phyloP scores from a whole-genome alignment of 2,113 vertebrate genomes.

The Puffinus mauretanicus region DNA sequence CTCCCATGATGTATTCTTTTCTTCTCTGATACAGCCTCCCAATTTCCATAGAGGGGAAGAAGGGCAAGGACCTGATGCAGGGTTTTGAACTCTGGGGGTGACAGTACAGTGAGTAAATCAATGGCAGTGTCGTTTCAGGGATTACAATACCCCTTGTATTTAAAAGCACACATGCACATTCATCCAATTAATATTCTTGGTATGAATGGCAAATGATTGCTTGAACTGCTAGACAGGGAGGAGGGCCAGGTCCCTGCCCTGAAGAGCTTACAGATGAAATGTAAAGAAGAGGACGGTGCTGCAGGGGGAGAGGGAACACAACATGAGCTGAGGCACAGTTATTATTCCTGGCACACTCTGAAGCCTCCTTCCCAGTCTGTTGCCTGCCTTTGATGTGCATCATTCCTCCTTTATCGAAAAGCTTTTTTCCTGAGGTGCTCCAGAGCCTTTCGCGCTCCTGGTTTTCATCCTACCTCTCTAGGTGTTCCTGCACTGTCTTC shows the following conservation, averaged over 20 bases:
- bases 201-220: background rate
- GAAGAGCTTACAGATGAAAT: slow-evolving; percentile 11
- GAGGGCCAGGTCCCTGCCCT: background rate
- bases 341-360: slow-evolving; percentile 40
- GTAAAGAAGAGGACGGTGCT: background rate
- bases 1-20: background rate
- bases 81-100: background rate
- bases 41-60: background rate
- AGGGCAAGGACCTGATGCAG: background rate
- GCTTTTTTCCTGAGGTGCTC: background rate
- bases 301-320: background rate
- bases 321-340: background rate
- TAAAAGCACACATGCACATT: background rate
- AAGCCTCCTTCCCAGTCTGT: slow-evolving; percentile 33
- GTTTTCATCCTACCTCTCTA: slow-evolving; percentile 3
- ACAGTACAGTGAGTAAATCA: background rate
- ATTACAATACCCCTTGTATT: background rate
- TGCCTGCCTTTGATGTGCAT: slow-evolving; percentile 40
- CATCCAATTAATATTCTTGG: background rate
- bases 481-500: background rate
- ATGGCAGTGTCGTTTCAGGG: background rate
- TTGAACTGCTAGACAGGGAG: background rate
- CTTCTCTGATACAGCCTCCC: background rate
- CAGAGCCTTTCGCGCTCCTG: background rate
- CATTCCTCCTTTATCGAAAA: slow-evolving; percentile 13